These are phyloP conservation scores for Indri indri DNA, from an alignment of 2,113 vertebrate genomes.

Conservation along the genomic window DNA sequence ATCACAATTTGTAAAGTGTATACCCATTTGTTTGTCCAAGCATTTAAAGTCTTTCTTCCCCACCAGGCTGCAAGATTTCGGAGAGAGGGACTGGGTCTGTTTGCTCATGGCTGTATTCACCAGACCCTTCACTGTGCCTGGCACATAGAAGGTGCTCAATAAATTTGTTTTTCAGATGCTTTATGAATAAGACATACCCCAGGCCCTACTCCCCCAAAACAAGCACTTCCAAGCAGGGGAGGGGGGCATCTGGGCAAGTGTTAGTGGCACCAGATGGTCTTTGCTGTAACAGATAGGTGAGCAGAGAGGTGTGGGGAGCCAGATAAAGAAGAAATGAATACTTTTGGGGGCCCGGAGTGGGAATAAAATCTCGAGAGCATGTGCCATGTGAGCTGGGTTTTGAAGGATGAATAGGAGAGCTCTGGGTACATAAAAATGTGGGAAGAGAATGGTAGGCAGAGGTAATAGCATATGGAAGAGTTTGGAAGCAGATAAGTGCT, in stretches of 20 bases:
- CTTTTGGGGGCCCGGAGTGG: background rate
- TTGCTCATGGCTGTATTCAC: background rate
- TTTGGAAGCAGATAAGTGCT: background rate
- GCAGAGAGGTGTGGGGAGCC: background rate
- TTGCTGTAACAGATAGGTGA: background rate
- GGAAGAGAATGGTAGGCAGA: background rate
- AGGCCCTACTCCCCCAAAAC: background rate
- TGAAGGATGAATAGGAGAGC: background rate
- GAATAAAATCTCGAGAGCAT: background rate
- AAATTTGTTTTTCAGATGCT: background rate
- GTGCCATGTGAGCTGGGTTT: background rate
- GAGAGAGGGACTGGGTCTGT: background rate
- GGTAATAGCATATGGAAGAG: background rate
- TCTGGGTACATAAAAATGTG: background rate
- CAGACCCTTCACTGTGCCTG: background rate
- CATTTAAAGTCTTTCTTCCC: background rate
- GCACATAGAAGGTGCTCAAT: background rate
- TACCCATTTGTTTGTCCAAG: background rate
- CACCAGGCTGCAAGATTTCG: background rate
- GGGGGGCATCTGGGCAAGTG: too few relatives aligned
- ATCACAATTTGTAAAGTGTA: background rate
- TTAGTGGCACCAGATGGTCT: background rate
- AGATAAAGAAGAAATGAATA: background rate
- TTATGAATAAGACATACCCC: background rate
- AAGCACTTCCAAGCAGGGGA: background rate